Base-by-base conservation (phyloP, 2,888 invertebrate genomes). In the Hypsopygia costalis region DNA sequence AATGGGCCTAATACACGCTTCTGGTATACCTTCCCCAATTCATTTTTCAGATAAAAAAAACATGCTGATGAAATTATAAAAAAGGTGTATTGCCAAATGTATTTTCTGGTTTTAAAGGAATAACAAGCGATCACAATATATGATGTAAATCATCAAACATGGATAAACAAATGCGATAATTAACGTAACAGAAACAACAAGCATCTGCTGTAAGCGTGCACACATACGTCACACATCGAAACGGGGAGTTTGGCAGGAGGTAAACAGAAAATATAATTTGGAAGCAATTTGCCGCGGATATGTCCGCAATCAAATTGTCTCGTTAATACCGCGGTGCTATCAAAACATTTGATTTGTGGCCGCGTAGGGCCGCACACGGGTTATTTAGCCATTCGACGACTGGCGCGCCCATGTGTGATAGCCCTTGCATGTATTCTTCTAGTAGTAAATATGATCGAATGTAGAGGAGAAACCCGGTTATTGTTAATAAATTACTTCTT, bases 241-340 rank as follows among this genome's bases (percentile, higher is more conserved):
- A 69, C 69, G 69, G 81, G 81, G 85, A 81, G 83, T 85, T 83
- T 76, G 83, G 82, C 81, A 80, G 81, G 85, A 86, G 79, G 88
- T 87, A 88, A 88, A 88, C 88, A 88, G 81, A 87, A 86, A 87
- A 87, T 87, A 88, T 88, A 87, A 88, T 88, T 88, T 87, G 86
- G 82, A 82, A 88, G 87, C 88, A 88, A 88, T 88, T 88, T 88
- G 77, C 78, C 80, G 81, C 72, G 83, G 81, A 87, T 87, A 86
- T 85, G 87, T 86, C 85, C 85, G 88, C 86, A 88, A 88, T 88
- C 88, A 88, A 88, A 88, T 88, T 88, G 88, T 88, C 88, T 88
- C 87, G 88, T 88, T 88, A 87, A 86, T 86, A 80, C 82, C 78
- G 69, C 66, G 81, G 81, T 75, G 85, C 85, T 88, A 88, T 88